Percentiles rank a stretch among this genome's conserved stretches.
Evolutionary conservation across 2,797 vertebrate species (phyloP).

Genomic region (Helicolenus hilgendorfi): DNA sequence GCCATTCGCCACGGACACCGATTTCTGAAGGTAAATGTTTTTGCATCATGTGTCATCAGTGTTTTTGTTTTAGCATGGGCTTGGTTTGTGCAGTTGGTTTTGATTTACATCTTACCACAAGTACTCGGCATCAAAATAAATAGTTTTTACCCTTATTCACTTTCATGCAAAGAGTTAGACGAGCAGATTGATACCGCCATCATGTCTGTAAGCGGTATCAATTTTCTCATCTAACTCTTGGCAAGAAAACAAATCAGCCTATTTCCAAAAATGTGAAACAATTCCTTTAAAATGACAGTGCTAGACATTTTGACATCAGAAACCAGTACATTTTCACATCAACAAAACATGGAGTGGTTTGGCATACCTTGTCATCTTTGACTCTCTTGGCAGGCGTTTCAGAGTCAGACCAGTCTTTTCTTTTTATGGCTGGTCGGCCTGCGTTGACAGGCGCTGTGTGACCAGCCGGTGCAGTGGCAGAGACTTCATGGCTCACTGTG

Average conservation of each 20-base stretch:
- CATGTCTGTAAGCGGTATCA: no score
- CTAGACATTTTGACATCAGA: neutral
- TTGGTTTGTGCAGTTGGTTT: neutral
- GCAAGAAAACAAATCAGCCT: neutral
- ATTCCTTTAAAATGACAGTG: neutral
- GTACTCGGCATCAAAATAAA: neutral
- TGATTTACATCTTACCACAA: neutral
- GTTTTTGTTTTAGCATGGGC: no score
- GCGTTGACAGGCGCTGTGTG: conserved; percentile 86
- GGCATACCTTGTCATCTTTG: conserved; percentile 89
- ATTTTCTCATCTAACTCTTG: neutral
- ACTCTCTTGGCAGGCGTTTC: conserved; percentile 88
- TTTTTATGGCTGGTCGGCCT: conserved; percentile 85
- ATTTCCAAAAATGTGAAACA: neutral
- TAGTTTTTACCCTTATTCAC: no score
- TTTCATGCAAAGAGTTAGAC: no score
- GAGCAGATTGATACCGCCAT: no score
- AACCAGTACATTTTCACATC: neutral
- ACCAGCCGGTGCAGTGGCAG: conserved; percentile 82
- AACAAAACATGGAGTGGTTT: neutral
- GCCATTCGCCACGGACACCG: no score
- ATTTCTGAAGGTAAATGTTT: no score
- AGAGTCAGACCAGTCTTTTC: conserved; percentile 85
- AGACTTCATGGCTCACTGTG: neutral
- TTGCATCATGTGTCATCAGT: no score